phyloP scores from a whole-genome alignment of 2,113 vertebrate species.

The Oxyruncus cristatus region DNA sequence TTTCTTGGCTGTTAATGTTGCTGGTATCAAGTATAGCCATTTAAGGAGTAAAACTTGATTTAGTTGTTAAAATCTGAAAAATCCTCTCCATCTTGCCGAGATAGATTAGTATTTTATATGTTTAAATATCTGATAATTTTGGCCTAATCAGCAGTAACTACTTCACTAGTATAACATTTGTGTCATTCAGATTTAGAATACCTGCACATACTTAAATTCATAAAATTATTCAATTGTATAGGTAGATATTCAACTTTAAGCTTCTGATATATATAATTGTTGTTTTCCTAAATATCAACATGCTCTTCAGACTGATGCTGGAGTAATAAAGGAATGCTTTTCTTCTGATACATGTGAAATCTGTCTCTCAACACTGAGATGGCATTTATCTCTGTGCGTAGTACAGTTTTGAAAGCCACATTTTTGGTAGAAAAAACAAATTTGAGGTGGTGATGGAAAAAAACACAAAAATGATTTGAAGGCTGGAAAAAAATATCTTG shows the following conservation, averaged over 20 bases:
- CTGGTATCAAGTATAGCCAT: not conserved
- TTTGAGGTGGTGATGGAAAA: not conserved
- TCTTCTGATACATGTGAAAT: not conserved
- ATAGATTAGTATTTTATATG: not conserved
- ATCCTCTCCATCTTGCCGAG: not conserved
- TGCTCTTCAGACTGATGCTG: not conserved
- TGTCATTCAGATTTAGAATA: not conserved
- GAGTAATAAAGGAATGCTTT: not conserved
- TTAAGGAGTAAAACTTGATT: not conserved
- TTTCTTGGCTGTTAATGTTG: not conserved
- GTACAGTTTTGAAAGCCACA: not conserved
- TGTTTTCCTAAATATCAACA: not conserved
- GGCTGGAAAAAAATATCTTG: not conserved
- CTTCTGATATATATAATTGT: not conserved
- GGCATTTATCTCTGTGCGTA: not conserved
- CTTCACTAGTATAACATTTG: not conserved
- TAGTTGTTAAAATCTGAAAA: not conserved
- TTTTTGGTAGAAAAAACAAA: not conserved
- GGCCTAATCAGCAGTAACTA: not conserved
- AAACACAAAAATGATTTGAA: not conserved
- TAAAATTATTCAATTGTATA: not conserved
- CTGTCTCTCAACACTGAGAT: not conserved
- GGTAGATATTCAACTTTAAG: not conserved
- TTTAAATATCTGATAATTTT: not conserved
- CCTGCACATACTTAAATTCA: not conserved